Percentiles rank a stretch among this genome's conserved stretches.
Conservation (phyloP, 2,113 vertebrate genomes). For the Antechinus stuartii region DNA sequence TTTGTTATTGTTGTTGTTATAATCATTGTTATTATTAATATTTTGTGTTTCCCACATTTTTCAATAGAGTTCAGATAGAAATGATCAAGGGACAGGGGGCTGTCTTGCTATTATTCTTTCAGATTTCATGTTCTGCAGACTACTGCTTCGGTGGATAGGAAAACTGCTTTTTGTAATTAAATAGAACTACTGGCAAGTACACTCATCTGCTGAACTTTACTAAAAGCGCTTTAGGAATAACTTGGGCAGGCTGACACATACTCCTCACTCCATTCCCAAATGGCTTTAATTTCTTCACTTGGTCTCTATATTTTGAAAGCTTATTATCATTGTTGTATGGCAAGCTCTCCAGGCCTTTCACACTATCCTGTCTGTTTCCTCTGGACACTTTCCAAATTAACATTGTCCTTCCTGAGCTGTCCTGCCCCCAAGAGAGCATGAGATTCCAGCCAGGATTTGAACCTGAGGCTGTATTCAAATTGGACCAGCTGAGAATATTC, state of each 20-base stretch:
- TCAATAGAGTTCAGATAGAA: background rate
- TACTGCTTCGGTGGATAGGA: background rate
- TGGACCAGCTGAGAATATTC: background rate
- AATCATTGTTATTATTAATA: background rate
- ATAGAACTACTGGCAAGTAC: background rate
- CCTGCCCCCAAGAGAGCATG: background rate
- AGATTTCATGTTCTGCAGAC: background rate
- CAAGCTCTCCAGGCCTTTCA: background rate
- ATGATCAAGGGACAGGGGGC: background rate
- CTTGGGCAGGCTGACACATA: background rate
- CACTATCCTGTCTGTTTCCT: background rate
- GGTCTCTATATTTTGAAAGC: background rate
- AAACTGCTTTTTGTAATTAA: background rate
- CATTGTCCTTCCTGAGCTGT: background rate
- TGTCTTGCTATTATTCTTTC: background rate
- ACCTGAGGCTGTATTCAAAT: background rate
- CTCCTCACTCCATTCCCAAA: background rate
- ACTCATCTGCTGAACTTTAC: background rate
- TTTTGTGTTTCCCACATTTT: background rate
- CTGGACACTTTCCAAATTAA: background rate
- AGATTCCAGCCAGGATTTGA: background rate
- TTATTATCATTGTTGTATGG: background rate
- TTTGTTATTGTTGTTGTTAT: background rate
- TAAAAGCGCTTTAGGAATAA: background rate
- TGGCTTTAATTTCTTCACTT: background rate